Conservation (phyloP, 1,140 invertebrate genomes). For the Lethrus apterus region DNA sequence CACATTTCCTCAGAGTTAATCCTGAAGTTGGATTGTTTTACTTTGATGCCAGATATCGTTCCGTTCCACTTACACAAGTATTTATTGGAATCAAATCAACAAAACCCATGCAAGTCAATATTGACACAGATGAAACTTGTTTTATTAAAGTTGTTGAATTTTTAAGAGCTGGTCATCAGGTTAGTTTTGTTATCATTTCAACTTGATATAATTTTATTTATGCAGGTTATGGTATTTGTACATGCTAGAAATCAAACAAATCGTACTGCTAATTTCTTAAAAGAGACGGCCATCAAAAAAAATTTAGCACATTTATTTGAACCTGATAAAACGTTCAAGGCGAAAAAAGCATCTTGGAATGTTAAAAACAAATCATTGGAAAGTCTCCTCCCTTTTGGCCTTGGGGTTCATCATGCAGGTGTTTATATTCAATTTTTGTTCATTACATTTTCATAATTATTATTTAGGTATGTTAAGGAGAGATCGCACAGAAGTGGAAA, state of each 20-base stretch:
- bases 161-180: slow-evolving; percentile 83
- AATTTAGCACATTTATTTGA: slow-evolving; percentile 28
- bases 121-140: slow-evolving; percentile 82
- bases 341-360: slow-evolving; percentile 46
- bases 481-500: slow-evolving; percentile 74
- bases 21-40: slow-evolving; percentile 89
- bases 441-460: slow-evolving; percentile 6
- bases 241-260: slow-evolving; percentile 95
- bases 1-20: slow-evolving; percentile 90
- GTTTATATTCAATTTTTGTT: slow-evolving; percentile 6
- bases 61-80: slow-evolving; percentile 84
- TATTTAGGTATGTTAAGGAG: slow-evolving; percentile 67
- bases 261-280: slow-evolving; percentile 71
- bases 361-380: slow-evolving; percentile 60
- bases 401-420: slow-evolving; percentile 96
- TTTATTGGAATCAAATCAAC: slow-evolving; percentile 86
- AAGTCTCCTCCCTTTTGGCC: slow-evolving; percentile 80
- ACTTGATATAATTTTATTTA: not conserved
- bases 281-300: slow-evolving; percentile 56
- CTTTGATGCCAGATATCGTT: slow-evolving; percentile 90
- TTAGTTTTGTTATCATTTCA: slow-evolving; percentile 10
- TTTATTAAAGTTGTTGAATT: slow-evolving; percentile 88
- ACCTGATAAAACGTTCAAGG: slow-evolving; percentile 53
- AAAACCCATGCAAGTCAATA: slow-evolving; percentile 58
- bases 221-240: slow-evolving; percentile 95